These are phyloP conservation scores for Eulemur mongoz DNA, from an alignment of 2,797 vertebrate species.

Conservation along the genomic window DNA sequence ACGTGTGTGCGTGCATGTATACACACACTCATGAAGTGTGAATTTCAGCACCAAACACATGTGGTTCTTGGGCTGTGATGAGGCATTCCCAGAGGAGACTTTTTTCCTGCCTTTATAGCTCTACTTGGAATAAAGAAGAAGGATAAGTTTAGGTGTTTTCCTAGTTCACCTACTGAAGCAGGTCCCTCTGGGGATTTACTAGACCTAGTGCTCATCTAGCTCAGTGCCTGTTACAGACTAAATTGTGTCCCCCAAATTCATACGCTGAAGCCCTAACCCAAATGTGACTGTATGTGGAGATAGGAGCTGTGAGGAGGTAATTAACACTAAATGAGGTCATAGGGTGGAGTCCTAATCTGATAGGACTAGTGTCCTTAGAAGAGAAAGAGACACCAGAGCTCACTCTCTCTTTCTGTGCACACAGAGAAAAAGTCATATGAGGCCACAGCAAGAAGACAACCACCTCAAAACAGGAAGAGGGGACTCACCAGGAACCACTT, in stretches of 20 bases:
- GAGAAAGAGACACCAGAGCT: not conserved
- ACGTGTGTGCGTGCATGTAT: accelerated
- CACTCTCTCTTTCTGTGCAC: not conserved
- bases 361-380: not conserved
- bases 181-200: not conserved
- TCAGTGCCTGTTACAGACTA: not conserved
- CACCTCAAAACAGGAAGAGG: not conserved
- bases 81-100: not conserved
- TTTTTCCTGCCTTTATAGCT: not conserved
- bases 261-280: not conserved
- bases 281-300: not conserved
- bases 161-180: not conserved
- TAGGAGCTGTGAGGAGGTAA: not conserved
- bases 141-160: not conserved
- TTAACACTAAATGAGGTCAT: not conserved
- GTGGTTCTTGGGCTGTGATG: not conserved
- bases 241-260: not conserved
- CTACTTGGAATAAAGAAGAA: not conserved
- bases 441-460: not conserved
- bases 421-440: not conserved
- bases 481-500: not conserved
- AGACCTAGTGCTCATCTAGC: not conserved
- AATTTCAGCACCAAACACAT: not conserved
- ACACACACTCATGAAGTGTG: not conserved
- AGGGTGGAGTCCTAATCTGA: not conserved